Conservation (phyloP, 2,113 vertebrate species). For the Apistogramma diplotaenia region DNA sequence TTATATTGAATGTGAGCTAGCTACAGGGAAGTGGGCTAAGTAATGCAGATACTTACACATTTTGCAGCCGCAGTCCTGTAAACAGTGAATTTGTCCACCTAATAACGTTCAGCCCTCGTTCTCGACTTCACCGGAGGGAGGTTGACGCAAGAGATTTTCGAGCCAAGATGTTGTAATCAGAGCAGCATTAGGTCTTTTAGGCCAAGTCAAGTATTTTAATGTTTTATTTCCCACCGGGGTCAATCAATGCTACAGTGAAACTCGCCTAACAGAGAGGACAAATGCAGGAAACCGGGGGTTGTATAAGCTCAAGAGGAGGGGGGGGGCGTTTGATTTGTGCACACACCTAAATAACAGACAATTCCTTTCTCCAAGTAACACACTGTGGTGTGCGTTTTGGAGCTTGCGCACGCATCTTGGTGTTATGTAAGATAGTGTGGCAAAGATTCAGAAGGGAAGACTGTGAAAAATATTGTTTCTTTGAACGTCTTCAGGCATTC, state of each 20-base stretch:
- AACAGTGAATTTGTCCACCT: neutral
- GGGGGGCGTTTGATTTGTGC: fast-evolving
- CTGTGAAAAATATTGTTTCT: neutral
- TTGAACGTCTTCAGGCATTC: neutral
- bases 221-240: neutral
- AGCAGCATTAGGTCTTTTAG: neutral
- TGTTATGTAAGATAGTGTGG: neutral
- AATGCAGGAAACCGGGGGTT: neutral
- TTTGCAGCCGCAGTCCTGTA: neutral
- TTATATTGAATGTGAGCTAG: neutral
- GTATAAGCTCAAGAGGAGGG: no score
- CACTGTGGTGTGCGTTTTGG: neutral
- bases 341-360: no score
- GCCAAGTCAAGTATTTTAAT: neutral
- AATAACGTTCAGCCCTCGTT: neutral
- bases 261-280: neutral
- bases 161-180: neutral
- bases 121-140: neutral
- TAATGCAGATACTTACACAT: neutral
- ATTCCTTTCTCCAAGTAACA: no score
- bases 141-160: neutral
- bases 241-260: neutral
- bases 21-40: neutral
- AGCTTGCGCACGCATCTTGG: neutral
- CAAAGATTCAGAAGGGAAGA: neutral